Base-by-base conservation (phyloP, 1,140 invertebrate species). In the Aphaenogaster ashmeadi region DNA sequence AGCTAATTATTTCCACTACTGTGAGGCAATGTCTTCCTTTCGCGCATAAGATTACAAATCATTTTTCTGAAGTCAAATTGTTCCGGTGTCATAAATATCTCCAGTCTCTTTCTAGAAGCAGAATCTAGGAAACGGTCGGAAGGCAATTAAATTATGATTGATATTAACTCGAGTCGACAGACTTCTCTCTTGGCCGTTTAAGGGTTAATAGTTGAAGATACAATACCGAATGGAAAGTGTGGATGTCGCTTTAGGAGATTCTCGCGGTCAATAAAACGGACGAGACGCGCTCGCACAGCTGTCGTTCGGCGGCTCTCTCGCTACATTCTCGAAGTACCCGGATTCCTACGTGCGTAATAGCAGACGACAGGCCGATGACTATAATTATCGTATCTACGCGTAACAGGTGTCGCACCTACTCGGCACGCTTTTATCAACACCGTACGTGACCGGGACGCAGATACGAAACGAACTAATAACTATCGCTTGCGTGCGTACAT, bases 311-410 rank as follows among this genome's bases (percentile, higher is more conserved):
- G 41, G 21, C n/a, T 58, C 67, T 74, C 69, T 83, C 67, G 54
- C 56, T 75, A 62, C 69, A 84, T 75, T 60, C 69, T 62, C 54
- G 18, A 60, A 83, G 41, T 83, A 44, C 80, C 69, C 80, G 54
- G 69, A 84, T 84, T 84, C 80, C 80, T 60, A 47, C 54, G 52
- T 56, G 41, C 80, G 67, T 47, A 83, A 74, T 84, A 75, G 33
- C 44, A 74, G 69, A 74, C 69, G 80, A 75, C 67, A 74, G 54
- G 41, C 54, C 67, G 80, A 84, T 75, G 80, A 84, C 80, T 84
- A 74, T 84, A 84, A 84, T 84, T 84, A 84, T 84, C 80, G 41
- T 84, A 84, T 74, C 80, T 84, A 75, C 80, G 69, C 27, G 67
- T 84, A 84, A 84, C 69, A 75, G 69, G 69, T 84, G 69, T 84